These are phyloP conservation scores for Capra hircus DNA, from an alignment of 2,113 vertebrate genomes.

Conservation along the genomic window DNA sequence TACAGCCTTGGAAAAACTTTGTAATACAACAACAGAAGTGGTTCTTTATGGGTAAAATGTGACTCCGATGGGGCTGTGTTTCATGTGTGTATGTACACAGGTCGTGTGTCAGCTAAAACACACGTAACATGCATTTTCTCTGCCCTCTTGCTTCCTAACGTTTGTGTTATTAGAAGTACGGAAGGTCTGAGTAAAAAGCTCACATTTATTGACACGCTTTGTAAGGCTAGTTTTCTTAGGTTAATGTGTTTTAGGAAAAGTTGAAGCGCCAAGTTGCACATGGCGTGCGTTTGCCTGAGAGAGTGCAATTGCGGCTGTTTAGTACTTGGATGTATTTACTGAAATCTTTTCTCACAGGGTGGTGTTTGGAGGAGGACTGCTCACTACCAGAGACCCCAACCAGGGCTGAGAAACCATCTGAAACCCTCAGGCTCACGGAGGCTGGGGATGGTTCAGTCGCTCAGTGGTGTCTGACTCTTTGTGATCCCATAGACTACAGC, in stretches of 20 bases:
- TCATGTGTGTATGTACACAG: rapidly evolving
- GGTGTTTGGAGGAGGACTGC: rapidly evolving
- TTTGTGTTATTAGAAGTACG: neutral
- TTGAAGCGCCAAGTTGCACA: rapidly evolving
- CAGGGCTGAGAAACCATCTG: neutral
- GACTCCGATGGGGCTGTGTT: neutral
- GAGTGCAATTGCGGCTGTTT: rapidly evolving
- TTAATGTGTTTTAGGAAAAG: no score
- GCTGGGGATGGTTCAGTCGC: neutral
- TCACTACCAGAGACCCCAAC: neutral
- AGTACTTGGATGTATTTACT: rapidly evolving
- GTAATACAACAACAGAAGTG: neutral
- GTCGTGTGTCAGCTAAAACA: neutral
- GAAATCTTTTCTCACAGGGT: rapidly evolving
- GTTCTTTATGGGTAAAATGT: neutral
- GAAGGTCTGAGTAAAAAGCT: neutral
- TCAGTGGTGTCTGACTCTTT: neutral
- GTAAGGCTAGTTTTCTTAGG: neutral
- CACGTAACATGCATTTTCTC: neutral
- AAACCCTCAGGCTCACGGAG: neutral
- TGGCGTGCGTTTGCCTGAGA: rapidly evolving
- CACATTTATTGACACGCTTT: rapidly evolving
- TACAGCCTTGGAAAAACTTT: neutral
- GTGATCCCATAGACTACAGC: neutral
- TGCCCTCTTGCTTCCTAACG: rapidly evolving